These are phyloP conservation scores for Myocastor coypus DNA, from an alignment of 2,113 vertebrate species.

Conservation along the genomic window DNA sequence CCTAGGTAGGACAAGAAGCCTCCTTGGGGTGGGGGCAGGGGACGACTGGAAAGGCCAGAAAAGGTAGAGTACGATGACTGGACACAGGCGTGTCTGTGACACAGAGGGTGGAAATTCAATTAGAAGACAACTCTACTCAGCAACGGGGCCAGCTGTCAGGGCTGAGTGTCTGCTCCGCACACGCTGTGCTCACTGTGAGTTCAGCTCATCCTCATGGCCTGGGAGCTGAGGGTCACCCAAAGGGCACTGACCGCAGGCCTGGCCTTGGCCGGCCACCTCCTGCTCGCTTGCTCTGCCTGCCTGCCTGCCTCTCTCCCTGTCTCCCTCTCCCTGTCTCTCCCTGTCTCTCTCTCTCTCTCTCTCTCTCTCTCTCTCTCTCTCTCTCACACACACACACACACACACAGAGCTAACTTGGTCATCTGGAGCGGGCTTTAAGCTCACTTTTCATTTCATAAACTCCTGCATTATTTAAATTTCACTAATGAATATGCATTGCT, in stretches of 20 bases:
- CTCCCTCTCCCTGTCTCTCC: too few species aligned
- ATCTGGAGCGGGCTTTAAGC: not conserved
- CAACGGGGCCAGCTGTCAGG: not conserved
- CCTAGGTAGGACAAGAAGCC: too few species aligned
- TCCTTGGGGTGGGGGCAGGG: not conserved
- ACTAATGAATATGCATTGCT: conserved; percentile 4
- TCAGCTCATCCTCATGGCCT: not conserved
- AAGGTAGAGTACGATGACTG: not conserved
- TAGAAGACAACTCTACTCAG: not conserved
- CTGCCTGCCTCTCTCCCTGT: too few species aligned
- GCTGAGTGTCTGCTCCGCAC: not conserved
- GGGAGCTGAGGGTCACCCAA: not conserved
- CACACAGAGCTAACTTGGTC: not conserved
- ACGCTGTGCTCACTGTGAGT: not conserved
- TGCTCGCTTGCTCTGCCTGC: too few species aligned
- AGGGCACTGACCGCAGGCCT: not conserved
- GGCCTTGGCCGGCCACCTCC: not conserved
- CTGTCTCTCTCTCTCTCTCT: too few species aligned
- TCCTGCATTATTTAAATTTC: not conserved
- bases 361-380: too few species aligned
- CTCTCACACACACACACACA: not conserved
- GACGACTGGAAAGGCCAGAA: not conserved
- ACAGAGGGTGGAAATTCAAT: not conserved
- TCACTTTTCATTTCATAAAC: not conserved
- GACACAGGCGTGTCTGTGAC: not conserved